phyloP scores from a whole-genome alignment of 2,113 vertebrate species.

The Percina caprodes region DNA sequence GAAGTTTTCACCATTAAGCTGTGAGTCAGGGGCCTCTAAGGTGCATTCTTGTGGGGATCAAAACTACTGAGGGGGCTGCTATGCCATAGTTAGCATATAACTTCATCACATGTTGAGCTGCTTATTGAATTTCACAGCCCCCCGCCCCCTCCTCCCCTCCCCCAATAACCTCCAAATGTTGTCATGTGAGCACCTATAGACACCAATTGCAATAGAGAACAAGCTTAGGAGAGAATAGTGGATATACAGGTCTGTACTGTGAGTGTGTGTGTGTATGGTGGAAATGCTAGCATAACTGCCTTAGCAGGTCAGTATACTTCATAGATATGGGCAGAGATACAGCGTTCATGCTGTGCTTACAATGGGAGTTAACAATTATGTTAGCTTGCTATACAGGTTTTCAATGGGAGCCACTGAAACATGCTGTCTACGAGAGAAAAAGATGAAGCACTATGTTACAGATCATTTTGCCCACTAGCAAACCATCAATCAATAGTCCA shows the following conservation, averaged over 20 bases:
- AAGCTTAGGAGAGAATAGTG: background rate
- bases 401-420: slow-evolving; percentile 8
- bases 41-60: slow-evolving; percentile 61
- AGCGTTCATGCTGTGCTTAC: background rate
- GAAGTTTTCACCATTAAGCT: slow-evolving; percentile 12
- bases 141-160: too few species aligned
- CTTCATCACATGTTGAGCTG: slow-evolving; percentile 61
- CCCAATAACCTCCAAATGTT: slow-evolving; percentile 25
- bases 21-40: slow-evolving; percentile 18
- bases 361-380: background rate
- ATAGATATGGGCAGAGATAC: background rate
- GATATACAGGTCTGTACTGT: background rate
- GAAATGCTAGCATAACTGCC: background rate
- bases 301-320: slow-evolving; percentile 4
- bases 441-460: slow-evolving; percentile 42
- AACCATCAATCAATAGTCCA: slow-evolving; percentile 57
- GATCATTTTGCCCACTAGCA: slow-evolving; percentile 47
- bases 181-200: slow-evolving; percentile 49
- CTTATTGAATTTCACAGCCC: slow-evolving; percentile 66
- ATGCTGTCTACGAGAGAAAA: slow-evolving; percentile 17
- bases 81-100: slow-evolving; percentile 48
- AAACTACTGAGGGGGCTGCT: slow-evolving; percentile 9
- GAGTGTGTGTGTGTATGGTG: slow-evolving; percentile 16
- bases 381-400: background rate
- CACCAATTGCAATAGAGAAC: background rate